phyloP scores from a whole-genome alignment of 2,888 invertebrate species.

The Leptothorax acervorum region DNA sequence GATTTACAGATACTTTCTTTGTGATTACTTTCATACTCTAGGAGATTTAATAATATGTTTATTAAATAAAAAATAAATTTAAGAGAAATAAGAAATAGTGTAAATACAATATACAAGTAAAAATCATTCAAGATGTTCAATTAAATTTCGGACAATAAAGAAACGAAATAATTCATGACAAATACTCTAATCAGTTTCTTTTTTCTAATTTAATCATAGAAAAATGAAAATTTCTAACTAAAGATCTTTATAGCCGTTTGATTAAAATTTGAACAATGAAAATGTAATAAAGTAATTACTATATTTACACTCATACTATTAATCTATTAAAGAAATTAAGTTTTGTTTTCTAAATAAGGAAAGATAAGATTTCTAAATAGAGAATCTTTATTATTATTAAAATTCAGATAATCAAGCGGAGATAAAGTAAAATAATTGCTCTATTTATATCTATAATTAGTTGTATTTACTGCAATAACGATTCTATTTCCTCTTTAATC shows the following conservation, averaged over 20 bases:
- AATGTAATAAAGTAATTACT: constrained; percentile 8
- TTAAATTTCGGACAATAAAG: background rate
- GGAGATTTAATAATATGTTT: background rate
- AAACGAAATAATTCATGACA: background rate
- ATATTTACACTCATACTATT: background rate
- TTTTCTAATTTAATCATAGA: background rate
- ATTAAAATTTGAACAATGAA: background rate
- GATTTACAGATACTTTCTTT: background rate
- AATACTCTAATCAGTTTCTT: background rate
- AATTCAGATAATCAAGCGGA: background rate
- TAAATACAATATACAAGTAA: background rate
- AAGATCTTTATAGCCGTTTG: background rate
- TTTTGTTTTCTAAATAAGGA: too few relatives aligned
- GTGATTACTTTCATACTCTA: background rate
- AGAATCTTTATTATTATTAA: background rate
- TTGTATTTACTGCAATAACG: background rate
- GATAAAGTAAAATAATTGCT: constrained; percentile 2
- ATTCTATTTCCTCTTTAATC: background rate
- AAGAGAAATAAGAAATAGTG: background rate
- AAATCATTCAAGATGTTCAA: background rate
- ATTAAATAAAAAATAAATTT: background rate
- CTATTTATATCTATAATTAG: background rate
- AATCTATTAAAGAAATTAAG: background rate
- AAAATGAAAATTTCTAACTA: background rate
- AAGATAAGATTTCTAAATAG: background rate